phyloP scores from a whole-genome alignment of 1,140 invertebrate species.

The Amyelois transitella region DNA sequence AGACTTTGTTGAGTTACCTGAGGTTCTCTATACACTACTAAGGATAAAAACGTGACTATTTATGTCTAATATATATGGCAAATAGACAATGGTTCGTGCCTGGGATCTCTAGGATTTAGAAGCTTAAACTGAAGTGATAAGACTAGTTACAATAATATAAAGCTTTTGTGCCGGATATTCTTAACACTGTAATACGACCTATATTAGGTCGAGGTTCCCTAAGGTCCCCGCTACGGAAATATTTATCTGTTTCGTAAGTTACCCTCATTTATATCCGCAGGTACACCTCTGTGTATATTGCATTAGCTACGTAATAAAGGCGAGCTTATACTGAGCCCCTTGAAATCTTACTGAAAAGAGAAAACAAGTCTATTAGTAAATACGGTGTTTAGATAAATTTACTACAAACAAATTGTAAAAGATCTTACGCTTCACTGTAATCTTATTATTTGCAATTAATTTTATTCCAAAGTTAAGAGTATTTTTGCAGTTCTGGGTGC shows the following conservation, averaged over 20 bases:
- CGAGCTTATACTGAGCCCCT: neutral
- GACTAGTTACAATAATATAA: neutral
- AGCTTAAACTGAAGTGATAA: neutral
- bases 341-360: neutral
- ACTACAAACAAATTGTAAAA: too few species aligned
- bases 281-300: neutral
- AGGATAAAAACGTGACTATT: too few species aligned
- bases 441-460: too few species aligned
- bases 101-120: too few species aligned
- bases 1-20: too few species aligned
- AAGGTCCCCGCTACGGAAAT: neutral
- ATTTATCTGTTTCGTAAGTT: neutral
- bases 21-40: too few species aligned
- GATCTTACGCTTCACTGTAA: too few species aligned
- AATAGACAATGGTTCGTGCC: too few species aligned
- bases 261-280: neutral
- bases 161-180: neutral
- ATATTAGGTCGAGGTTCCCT: neutral
- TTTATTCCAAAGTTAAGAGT: too few species aligned
- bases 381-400: too few species aligned
- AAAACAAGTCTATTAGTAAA: too few species aligned
- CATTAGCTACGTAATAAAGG: neutral
- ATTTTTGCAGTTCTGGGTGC: too few species aligned
- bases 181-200: neutral
- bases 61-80: neutral